These are phyloP conservation scores for Cephus sareptanus DNA, from an alignment of 2,888 invertebrate species.

Conservation along the genomic window DNA sequence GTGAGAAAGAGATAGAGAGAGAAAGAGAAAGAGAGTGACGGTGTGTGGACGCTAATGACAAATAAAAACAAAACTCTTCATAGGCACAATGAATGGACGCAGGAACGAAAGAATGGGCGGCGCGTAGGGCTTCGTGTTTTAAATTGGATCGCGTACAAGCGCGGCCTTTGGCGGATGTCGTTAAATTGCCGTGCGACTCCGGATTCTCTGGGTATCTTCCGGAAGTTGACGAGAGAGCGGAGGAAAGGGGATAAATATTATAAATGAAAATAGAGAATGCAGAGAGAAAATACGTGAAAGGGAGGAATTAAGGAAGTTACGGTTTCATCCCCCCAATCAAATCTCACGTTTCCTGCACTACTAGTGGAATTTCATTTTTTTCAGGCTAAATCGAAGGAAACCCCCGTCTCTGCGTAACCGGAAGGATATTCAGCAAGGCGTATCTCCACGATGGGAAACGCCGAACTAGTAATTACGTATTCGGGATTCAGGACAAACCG, in stretches of 20 bases:
- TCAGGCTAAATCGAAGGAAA: background rate
- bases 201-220: conserved; percentile 30
- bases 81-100: conserved; percentile 45
- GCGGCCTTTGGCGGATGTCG: conserved; percentile 62
- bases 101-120: conserved; percentile 52
- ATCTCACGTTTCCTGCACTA: background rate
- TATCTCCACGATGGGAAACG: conserved; percentile 45
- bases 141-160: conserved; percentile 64
- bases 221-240: conserved; percentile 29
- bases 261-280: background rate
- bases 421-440: conserved; percentile 53
- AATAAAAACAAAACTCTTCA: conserved; percentile 21
- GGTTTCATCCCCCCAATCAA: background rate
- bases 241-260: conserved; percentile 15
- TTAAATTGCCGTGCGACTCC: conserved; percentile 64
- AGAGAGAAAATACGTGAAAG: background rate
- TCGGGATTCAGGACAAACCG: conserved; percentile 5
- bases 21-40: background rate
- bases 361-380: background rate
- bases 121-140: conserved; percentile 57
- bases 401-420: conserved; percentile 26
- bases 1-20: background rate
- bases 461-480: conserved; percentile 6
- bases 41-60: background rate
- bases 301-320: background rate